phyloP scores from a whole-genome alignment of 1,140 invertebrate genomes.

The Aphaenogaster rudis region DNA sequence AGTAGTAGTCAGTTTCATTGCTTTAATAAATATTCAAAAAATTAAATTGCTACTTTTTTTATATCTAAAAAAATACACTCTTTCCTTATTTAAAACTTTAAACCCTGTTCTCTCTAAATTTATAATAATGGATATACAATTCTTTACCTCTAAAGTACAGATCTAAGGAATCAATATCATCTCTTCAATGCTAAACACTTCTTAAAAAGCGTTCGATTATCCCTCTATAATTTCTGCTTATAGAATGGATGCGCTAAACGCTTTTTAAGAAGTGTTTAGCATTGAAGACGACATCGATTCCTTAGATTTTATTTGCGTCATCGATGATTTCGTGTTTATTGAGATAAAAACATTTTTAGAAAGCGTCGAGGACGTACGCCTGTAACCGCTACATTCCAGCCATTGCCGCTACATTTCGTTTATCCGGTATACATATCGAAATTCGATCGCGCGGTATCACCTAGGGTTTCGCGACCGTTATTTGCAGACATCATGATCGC shows the following conservation, averaged over 20 bases:
- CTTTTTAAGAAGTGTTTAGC: not conserved
- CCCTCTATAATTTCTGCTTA: not conserved
- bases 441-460: slow-evolving; percentile 78
- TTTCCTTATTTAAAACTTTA: too few species aligned
- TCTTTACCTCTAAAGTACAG: too few species aligned
- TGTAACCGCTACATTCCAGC: slow-evolving; percentile 74
- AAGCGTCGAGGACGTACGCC: slow-evolving; percentile 63
- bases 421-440: slow-evolving; percentile 81
- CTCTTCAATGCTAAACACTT: not conserved
- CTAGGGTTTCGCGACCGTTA: slow-evolving; percentile 81
- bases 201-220: not conserved
- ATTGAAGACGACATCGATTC: not conserved
- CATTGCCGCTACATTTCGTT: slow-evolving; percentile 78
- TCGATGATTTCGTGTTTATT: too few species aligned
- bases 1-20: too few species aligned
- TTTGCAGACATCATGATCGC: slow-evolving; percentile 52
- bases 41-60: too few species aligned
- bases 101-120: too few species aligned
- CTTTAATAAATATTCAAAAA: too few species aligned
- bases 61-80: too few species aligned
- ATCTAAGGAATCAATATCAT: not conserved
- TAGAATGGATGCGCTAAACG: not conserved
- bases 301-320: not conserved
- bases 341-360: not conserved
- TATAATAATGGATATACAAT: too few species aligned